phyloP scores from a whole-genome alignment of 2,113 vertebrate genomes.

The Anguilla japonica region DNA sequence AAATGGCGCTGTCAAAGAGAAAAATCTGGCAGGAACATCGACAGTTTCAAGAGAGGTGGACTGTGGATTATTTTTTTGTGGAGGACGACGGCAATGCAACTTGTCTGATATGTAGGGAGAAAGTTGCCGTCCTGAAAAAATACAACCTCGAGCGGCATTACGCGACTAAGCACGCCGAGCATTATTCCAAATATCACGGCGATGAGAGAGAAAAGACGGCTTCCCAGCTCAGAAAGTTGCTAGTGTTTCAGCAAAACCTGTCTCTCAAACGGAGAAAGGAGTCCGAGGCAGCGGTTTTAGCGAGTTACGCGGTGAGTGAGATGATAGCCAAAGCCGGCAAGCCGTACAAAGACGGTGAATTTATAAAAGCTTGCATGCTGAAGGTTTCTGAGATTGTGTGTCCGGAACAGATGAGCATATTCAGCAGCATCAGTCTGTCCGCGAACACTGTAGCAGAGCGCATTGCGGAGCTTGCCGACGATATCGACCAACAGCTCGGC shows the following conservation, averaged over 20 bases:
- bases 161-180: neutral
- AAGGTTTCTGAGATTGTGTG: conserved; percentile 6
- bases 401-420: neutral
- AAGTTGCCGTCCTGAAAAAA: neutral
- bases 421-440: conserved; percentile 2
- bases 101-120: neutral
- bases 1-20: neutral
- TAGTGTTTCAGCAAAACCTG: neutral
- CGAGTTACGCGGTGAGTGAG: conserved; percentile 13
- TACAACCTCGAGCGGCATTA: neutral
- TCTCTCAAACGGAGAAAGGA: neutral
- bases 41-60: neutral
- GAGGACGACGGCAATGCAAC: neutral
- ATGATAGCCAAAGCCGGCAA: neutral
- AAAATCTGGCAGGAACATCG: neutral
- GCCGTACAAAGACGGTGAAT: conserved; percentile 2
- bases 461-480: neutral
- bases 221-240: neutral
- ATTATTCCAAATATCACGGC: neutral
- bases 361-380: conserved; percentile 9
- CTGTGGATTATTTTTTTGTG: conserved; percentile 3
- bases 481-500: neutral
- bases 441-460: neutral
- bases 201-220: neutral
- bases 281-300: neutral